Evolutionary conservation across 1,140 invertebrate species (phyloP).

Genomic region (Carcinoscorpius rotundicauda): DNA sequence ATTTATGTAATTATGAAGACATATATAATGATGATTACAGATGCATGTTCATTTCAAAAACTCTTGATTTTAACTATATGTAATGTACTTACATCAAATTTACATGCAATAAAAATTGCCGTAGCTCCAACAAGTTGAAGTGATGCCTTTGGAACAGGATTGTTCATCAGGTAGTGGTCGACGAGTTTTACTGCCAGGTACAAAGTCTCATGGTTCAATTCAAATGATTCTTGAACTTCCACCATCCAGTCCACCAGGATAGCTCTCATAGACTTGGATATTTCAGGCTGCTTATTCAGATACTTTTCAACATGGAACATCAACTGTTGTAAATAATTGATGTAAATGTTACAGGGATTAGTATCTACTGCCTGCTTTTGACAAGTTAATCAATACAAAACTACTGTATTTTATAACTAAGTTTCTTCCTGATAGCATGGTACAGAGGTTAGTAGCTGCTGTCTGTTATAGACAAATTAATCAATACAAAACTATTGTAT

Average conservation of each 20-base stretch:
- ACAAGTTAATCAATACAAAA: conserved; percentile 34
- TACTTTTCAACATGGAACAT: conserved; percentile 50
- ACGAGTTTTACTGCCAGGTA: conserved; percentile 93
- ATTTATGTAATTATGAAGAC: no score
- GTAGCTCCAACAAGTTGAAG: conserved; percentile 84
- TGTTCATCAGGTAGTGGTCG: conserved; percentile 70
- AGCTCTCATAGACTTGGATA: conserved; percentile 71
- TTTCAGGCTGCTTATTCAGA: conserved; percentile 56
- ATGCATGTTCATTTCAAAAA: no score
- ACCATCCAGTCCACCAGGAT: conserved; percentile 97
- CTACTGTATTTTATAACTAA: no score
- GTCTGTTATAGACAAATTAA: no score
- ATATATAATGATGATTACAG: no score
- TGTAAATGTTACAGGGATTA: no score
- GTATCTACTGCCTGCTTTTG: conserved; percentile 39
- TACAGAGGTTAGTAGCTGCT: no score
- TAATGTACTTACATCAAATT: conserved; percentile 71
- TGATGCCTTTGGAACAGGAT: conserved; percentile 51
- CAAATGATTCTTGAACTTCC: conserved; percentile 89
- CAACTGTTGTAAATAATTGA: no score
- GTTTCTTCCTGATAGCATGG: no score
- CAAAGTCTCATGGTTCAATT: conserved; percentile 94
- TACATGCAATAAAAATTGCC: conserved; percentile 83
- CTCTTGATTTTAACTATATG: no score
- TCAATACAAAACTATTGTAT: no score